These are phyloP conservation scores for Schrankia costaestrigalis DNA, from an alignment of 2,888 invertebrate genomes.

Conservation along the genomic window DNA sequence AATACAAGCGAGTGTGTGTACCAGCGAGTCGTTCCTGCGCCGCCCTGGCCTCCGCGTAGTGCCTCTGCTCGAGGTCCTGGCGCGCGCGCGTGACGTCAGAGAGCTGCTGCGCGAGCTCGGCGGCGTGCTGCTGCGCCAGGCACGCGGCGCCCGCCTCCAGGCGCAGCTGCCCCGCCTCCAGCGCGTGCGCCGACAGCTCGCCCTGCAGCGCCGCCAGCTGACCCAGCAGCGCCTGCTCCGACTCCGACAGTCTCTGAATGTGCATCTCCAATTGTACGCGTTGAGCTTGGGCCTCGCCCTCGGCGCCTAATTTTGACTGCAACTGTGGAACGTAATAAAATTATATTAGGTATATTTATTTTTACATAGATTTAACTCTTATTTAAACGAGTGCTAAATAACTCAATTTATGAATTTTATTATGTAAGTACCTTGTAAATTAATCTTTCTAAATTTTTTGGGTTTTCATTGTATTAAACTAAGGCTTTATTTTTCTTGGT, in stretches of 20 bases:
- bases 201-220: conserved; percentile 75
- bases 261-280: conserved; percentile 84
- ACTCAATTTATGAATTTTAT: no score
- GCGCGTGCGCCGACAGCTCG: conserved; percentile 53
- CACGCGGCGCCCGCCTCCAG: conserved; percentile 67
- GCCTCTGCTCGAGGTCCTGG: conserved; percentile 63
- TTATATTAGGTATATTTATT: no score
- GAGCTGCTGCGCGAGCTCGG: conserved; percentile 77
- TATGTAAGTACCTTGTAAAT: no score
- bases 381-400: no score
- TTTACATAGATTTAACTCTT: no score
- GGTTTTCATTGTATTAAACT: no score
- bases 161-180: conserved; percentile 68
- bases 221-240: conserved; percentile 55
- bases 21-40: conserved; percentile 65
- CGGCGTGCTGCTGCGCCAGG: conserved; percentile 72
- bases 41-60: conserved; percentile 77
- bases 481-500: no score
- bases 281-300: conserved; percentile 80
- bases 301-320: conserved; percentile 78
- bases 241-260: conserved; percentile 77
- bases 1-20: conserved; percentile 23
- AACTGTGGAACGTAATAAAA: no score
- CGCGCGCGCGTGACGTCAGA: conserved; percentile 6
- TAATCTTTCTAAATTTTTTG: no score